Base-by-base conservation (phyloP, 2,797 vertebrate genomes). In the Linurgus olivaceus region DNA sequence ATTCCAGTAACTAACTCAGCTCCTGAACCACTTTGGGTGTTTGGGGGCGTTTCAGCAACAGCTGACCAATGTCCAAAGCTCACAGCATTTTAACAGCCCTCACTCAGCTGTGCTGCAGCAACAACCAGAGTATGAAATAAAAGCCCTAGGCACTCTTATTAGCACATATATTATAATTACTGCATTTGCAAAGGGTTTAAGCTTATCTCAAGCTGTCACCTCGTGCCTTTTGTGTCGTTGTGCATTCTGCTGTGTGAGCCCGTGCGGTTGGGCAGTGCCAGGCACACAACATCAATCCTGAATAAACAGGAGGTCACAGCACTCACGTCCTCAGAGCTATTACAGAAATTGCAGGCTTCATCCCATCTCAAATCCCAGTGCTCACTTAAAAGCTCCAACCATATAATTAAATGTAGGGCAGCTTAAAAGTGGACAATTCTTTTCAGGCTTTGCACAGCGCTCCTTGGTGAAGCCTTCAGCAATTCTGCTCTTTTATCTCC, bases 291-390 rank as follows among this genome's bases (percentile, higher is more conserved):
- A 93, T 94, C 91, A 59, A 47, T 92, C 96, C 94, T 88, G 86
- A 92, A 96, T 71, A 95, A 96, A 96, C 59, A 97, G 93, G 93
- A 97, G 94, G 93, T 96, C 96, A 91, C 88, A 88, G 71, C 76
- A 40, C 86, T 93, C 94, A 57, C 79, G 29, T 91, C 92, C 90
- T 92, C 90, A 90, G 67, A 95, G 89, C 95, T 88, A 67, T 93
- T 86, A 87, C 2, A 82, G 77, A 97, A 96, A 96, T 93, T 93
- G 83, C 88, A 96, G 73, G 61, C 93, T 96, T 89, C 75, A 88
- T 96, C 90, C 85, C 74, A 85, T 83, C 95, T 72, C 28, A 95
- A 94, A 96, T 94, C 87, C 65, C 93, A 87, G 63, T 0, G 31
- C 81, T 84, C 86, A 86, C 81, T 94, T 84, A 94, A 94, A 96